Base-by-base conservation (phyloP, 2,888 invertebrate genomes). In the Plagiodera versicolora region DNA sequence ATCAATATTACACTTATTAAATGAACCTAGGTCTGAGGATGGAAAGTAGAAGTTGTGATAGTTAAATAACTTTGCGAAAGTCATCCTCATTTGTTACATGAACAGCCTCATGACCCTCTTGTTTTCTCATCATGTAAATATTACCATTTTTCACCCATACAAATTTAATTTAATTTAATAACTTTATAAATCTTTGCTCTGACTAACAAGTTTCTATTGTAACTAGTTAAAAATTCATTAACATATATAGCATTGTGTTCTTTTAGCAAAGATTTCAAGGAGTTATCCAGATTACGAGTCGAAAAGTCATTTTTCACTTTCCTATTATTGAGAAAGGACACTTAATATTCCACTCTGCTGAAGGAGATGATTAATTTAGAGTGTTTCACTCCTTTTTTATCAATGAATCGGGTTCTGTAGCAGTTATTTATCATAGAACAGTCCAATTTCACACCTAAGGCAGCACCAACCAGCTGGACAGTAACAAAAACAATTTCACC, bases 41-140 rank as follows among this genome's bases (percentile, higher is more conserved):
- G 4, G 46, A 18, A 39, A 5, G 24, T 24, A 39, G n/a, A 18
- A 46, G 14, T 18, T 16, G 14, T 46, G 18, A 46, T 6, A 10
- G 8, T 46, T 20, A 46, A 46, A 46, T 18, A 46, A 46, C 46
- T 46, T 46, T 46, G 10, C 46, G 46, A 46, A 46, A 46, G 18
- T 46, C 46, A 14, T 46, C 20, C 46, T 46, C 19, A 46, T 20
- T 46, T 46, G 46, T 46, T 2, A 46, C 14, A 46, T 18, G 19
- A 18, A 46, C n/a, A 46, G n/a, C 46, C 46, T 46, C 46, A 46
- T 16, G 10, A 46, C 46, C 46, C 18, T 46, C 46, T 18, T 11
- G 46, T 18, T 46, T 46, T 46, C 46, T 46, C 46, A n/a, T n/a
- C n/a, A 46, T 20, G 14, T 46, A 46, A 46, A 46, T 46, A 20